Percentiles rank a stretch among this genome's conserved stretches.
Conservation (phyloP, 2,888 invertebrate genomes). For the Phaedon cochleariae region DNA sequence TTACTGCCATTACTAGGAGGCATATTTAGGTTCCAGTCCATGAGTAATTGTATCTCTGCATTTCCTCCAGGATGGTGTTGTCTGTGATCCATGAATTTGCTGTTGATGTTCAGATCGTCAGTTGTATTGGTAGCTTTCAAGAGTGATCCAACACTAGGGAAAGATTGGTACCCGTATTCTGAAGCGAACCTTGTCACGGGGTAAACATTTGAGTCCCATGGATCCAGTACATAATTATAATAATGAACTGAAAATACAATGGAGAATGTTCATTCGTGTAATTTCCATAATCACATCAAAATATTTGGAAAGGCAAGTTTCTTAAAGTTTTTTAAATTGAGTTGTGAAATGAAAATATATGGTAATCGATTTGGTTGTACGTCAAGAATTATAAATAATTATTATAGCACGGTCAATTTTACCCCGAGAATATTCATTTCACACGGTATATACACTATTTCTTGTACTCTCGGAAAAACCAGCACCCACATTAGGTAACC, state of each 20-base stretch:
- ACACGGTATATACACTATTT: no score
- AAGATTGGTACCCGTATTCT: conserved; percentile 95
- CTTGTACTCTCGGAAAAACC: no score
- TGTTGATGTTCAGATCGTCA: conserved; percentile 65
- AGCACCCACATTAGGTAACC: no score
- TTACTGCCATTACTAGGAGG: conserved; percentile 62
- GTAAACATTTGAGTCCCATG: conserved; percentile 82
- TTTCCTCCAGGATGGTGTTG: conserved; percentile 88
- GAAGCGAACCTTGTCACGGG: conserved; percentile 89
- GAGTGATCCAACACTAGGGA: conserved; percentile 79
- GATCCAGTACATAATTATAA: conserved; percentile 84
- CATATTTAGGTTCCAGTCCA: conserved; percentile 71
- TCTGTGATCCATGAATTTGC: conserved; percentile 76
- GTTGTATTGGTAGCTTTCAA: conserved; percentile 66
- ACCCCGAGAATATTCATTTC: no score
- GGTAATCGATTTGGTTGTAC: no score
- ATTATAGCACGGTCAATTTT: no score
- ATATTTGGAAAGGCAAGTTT: no score
- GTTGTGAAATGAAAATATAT: no score
- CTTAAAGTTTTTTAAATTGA: no score
- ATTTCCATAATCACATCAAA: no score
- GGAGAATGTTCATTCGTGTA: no score
- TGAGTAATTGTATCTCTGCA: conserved; percentile 68
- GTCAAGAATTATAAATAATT: no score
- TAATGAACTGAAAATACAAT: conserved; percentile 73